Conservation (phyloP, 2,888 invertebrate species). For the Gari tellinella region DNA sequence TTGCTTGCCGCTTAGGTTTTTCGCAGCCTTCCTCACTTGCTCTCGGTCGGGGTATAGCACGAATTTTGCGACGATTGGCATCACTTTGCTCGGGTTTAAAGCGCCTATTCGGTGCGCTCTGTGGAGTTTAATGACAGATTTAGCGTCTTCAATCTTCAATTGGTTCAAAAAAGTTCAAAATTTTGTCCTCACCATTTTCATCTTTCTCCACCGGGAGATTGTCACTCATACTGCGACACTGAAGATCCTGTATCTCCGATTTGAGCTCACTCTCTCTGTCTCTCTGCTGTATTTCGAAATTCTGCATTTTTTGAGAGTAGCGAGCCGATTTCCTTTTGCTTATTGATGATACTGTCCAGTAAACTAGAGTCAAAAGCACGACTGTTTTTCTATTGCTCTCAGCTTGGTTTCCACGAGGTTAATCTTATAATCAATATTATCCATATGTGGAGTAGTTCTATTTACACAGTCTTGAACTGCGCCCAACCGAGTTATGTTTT, state of each 20-base stretch:
- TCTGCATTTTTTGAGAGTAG: slow-evolving; percentile 3
- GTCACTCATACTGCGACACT: slow-evolving; percentile 32
- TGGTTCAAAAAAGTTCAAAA: slow-evolving; percentile 20
- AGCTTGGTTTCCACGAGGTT: slow-evolving; percentile 10
- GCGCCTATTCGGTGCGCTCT: slow-evolving; percentile 30
- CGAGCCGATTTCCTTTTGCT: slow-evolving; percentile 5
- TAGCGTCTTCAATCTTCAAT: slow-evolving; percentile 8
- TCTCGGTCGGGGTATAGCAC: slow-evolving; percentile 35
- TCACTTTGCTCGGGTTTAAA: background rate
- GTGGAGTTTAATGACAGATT: slow-evolving; percentile 20
- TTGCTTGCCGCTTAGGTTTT: slow-evolving; percentile 25
- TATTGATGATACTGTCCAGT: too few relatives aligned
- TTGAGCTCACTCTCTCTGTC: slow-evolving; percentile 20
- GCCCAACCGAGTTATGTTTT: slow-evolving; percentile 15
- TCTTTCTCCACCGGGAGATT: slow-evolving; percentile 20
- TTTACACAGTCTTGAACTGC: slow-evolving; percentile 3
- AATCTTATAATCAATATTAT: slow-evolving; percentile 9
- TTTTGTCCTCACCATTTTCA: slow-evolving; percentile 35
- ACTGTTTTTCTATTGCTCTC: slow-evolving; percentile 9
- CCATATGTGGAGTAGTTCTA: background rate
- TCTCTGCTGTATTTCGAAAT: slow-evolving; percentile 1
- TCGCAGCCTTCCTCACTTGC: slow-evolving; percentile 22
- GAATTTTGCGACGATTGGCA: slow-evolving; percentile 54
- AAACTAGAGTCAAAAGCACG: too few relatives aligned
- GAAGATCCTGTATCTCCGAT: too few relatives aligned